Base-by-base conservation (phyloP, 2,113 vertebrate genomes). In the Albula goreensis region DNA sequence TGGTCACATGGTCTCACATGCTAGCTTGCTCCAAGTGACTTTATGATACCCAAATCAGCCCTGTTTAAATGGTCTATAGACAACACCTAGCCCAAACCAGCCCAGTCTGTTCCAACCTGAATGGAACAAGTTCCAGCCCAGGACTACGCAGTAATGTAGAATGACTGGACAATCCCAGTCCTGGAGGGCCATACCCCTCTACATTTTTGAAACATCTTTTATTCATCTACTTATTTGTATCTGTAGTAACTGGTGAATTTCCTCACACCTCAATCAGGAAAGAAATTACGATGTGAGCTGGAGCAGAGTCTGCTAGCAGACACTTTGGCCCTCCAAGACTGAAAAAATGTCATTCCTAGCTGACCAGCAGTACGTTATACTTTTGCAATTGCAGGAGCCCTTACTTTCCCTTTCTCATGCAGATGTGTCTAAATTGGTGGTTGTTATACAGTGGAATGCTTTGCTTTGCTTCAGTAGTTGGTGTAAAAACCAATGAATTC, bases 281-380 rank as follows among this genome's bases (percentile, higher is more conserved):
- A 41, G 31, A 19, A 70, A 70, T 31, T 31, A 5, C 5, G 70
- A 10, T 22, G 2, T 74, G 22, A 74, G n/a, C 9, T 74, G 8
- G 70, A n/a, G 31, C n/a, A 31, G 70, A 74, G 70, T 74, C n/a
- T 31, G 70, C 70, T n/a, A 74, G 70, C 70, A 74, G 70, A 74
- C 70, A 74, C n/a, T 74, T 25, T 74, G 70, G n/a, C 70, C 70
- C 11, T 70, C 63, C n/a, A 10, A 74, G n/a, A 8, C 5, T 74
- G 70, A 74, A 74, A 31, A 74, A 74, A 10, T 22, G 31, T 2
- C 70, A 70, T 22, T 70, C 8, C 70, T 31, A 31, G n/a, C 9
- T n/a, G n/a, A n/a, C 22, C 25, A 74, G 70, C 70, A 74, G n/a
- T 22, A 74, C 9, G 22, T 74, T n/a, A 9, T 22, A 74, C 12